Evolutionary conservation across 2,113 vertebrate genomes (phyloP).

Genomic region (Carassius auratus): DNA sequence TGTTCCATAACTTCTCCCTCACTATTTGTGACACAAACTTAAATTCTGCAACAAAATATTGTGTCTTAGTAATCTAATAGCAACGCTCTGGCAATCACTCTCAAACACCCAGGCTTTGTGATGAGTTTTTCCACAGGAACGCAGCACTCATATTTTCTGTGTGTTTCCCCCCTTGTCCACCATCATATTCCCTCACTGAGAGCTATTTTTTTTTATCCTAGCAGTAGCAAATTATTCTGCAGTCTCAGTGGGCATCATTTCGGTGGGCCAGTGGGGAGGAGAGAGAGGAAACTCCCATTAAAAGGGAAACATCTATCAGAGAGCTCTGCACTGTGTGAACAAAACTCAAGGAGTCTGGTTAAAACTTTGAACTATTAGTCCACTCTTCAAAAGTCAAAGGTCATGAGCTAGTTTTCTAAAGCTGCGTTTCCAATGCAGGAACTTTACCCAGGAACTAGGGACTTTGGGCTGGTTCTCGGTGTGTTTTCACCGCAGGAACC

Average conservation of each 20-base stretch:
- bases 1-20: not conserved
- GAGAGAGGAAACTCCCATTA: slow-evolving; percentile 6
- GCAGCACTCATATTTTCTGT: not conserved
- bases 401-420: not conserved
- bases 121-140: not conserved
- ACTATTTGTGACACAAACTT: not conserved
- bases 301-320: not conserved
- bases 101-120: not conserved
- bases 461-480: no score
- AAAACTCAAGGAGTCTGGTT: not conserved
- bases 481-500: no score
- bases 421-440: no score
- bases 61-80: not conserved
- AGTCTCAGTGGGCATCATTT: not conserved
- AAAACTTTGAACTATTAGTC: not conserved
- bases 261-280: not conserved
- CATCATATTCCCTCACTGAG: not conserved
- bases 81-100: not conserved
- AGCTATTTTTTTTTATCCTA: not conserved
- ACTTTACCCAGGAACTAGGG: no score
- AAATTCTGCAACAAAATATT: not conserved
- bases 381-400: not conserved
- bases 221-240: slow-evolving; percentile 11
- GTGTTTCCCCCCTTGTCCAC: not conserved
- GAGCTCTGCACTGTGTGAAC: not conserved